A percentile compares a stretch with the other conserved stretches of the same genome.
Evolutionary conservation across 1,140 invertebrate genomes (phyloP).

Genomic region (Chlorops oryzae): DNA sequence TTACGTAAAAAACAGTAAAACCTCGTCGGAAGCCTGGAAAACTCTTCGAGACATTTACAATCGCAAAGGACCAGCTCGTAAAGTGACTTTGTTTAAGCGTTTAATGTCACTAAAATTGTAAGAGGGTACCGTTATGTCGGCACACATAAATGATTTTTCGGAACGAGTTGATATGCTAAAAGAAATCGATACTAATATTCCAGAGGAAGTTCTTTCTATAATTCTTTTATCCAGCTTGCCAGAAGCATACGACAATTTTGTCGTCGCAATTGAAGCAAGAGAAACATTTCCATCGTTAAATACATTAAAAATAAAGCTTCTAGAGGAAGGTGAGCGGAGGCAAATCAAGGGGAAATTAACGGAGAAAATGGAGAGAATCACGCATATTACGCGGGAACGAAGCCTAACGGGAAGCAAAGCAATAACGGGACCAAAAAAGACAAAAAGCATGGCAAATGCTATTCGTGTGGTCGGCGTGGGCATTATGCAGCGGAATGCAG

Average conservation of each 20-base stretch:
- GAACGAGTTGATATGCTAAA: neutral
- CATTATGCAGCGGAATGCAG: no score
- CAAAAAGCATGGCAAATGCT: no score
- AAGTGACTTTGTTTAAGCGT: neutral
- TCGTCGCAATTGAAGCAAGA: neutral
- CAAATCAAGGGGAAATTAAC: no score
- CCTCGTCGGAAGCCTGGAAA: neutral
- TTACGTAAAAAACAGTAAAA: neutral
- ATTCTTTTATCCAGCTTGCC: neutral
- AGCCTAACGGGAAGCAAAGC: no score
- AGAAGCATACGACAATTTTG: neutral
- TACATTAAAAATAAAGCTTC: neutral
- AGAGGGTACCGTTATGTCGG: neutral
- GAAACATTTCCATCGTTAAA: neutral
- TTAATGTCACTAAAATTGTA: neutral
- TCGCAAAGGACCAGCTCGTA: neutral
- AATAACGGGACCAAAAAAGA: no score
- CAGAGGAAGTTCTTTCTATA: neutral
- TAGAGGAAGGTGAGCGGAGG: neutral
- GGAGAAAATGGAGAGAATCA: no score
- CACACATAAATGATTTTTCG: neutral
- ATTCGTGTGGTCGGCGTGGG: no score
- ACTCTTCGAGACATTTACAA: neutral
- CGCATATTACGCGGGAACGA: no score
- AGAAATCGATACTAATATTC: neutral